Base-by-base conservation (phyloP, 2,888 invertebrate species). In the Pyrrhosoma nymphula region DNA sequence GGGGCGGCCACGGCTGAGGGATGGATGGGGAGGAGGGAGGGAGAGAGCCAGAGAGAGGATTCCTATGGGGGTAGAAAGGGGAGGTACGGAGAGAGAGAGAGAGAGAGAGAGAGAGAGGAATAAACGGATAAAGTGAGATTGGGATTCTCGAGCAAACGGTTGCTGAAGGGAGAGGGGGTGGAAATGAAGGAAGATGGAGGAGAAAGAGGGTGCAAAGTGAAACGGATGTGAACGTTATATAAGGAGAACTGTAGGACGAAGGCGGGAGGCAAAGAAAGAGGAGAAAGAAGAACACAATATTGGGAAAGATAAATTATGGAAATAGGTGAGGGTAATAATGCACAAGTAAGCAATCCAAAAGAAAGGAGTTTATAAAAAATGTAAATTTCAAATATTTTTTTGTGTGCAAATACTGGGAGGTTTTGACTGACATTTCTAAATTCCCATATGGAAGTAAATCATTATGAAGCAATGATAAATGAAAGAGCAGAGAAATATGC, bases 71-170 rank as follows among this genome's bases (percentile, higher is more conserved):
- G 60, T 47, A 69, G 10, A 47, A 47, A 47, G 47, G 47, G 47
- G 47, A 47, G 47, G 47, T 8, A 47, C 47, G 47, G 47, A 47
- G 26, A 0, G n/a, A 26, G 69, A n/a, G 26, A 26, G 0, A 63
- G 47, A 47, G 26, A 0, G n/a, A 26, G 47, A 47, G 26, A 0
- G n/a, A 26, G 69, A n/a, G 26, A 26, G 0, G 69, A n/a, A 26
- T 69, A 69, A 69, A 69, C 69, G 69, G n/a, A 69, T 69, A 69
- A 69, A 69, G 69, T 26, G n/a, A 69, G n/a, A n/a, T 69, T 69
- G 69, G 69, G 69, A 69, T 69, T 69, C 69, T 26, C 69, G 26
- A 69, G 69, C 23, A 69, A 69, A 12, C n/a, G 69, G n/a, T 69
- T 3, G 69, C n/a, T 47, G 47, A 3, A 0, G 69, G 18, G 63